Evolutionary conservation across 1,140 invertebrate genomes (phyloP), one percentile per base, ranked within the genome.

Genomic region (Nasonia giraulti): DNA sequence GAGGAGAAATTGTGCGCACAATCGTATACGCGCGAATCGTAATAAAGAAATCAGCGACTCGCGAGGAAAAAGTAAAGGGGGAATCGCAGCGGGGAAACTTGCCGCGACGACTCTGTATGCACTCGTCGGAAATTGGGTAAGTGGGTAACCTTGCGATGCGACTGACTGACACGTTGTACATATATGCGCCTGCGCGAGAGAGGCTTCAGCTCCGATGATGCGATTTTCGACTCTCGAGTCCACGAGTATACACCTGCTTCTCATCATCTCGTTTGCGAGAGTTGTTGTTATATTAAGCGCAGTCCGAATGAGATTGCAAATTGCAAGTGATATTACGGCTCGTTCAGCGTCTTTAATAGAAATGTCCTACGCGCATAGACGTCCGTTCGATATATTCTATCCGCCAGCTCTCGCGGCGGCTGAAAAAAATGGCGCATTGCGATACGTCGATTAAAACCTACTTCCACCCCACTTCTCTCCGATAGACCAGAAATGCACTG

Each of bases 91-190:
- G 33, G 79, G 79, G 79, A 80, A 80, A 80, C 80, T 71, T 71
- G 68, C 23, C 23, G 12, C 68, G 23, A 31, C 23, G 68, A 76
- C 20, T 31, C n/a, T 75, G 31, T 27, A 75, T 33, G 23, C 71
- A 44, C 71, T 75, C 83, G 20, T 71, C 81, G 82, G 84, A 83
- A 88, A 88, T 87, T 88, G 87, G 87, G 87, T 88, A 87, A 88
- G 84, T 88, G 82, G 87, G 87, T 87, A 87, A 87, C 87, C 85
- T 87, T 88, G 86, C 81, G 40, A n/a, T 66, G 37, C 75, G 17
- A 50, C 44, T 31, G 47, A 31, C 77, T 37, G 20, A 40, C 37
- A 4, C 62, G 71, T 27, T 40, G 37, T 69, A 33, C 17, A 20
- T 23, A 17, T 31, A 23, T 55, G 62, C 62, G 69, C 44, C 0